Evolutionary conservation across 1,140 invertebrate genomes (phyloP), one percentile per base, ranked within the genome.

Genomic region (Potamilus streckersoni): DNA sequence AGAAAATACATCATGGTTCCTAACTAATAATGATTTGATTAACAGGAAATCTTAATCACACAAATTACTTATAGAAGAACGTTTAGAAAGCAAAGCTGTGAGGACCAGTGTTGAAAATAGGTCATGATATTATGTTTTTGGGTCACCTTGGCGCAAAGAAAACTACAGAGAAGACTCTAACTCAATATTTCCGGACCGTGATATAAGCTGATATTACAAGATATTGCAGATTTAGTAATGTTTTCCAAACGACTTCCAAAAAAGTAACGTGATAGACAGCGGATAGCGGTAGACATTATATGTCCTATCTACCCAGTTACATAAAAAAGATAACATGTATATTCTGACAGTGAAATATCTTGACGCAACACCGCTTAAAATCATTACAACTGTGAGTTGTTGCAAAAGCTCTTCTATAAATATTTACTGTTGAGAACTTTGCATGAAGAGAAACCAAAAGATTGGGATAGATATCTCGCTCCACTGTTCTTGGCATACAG

Each of bases 361-460:
- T n/a, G 83, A 82, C 70, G 83, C 76, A 5, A 71, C 79, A 27
- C 61, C 82, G 11, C 57, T 80, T 17, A 64, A 38, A 27, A 60
- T 49, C 20, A 80, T 80, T 20, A 74, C 71, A 19, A 78, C 80
- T 23, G 65, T 66, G 73, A 16, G 74, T 80, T 15, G 76, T 82
- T 15, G 74, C 79, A 23, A 77, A 82, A 57, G 76, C 79, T 15
- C 62, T 82, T 59, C 38, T 76, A 15, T 69, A 79, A 8, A 87
- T 90, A 12, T 90, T 91, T 82, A 77, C 80, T 14, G 76, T 57
- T 79, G 57, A 66, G 63, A 58, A 69, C 49, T 55, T 68, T 83
- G 71, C 67, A 61, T 57, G 16, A 11, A 31, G 66, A 80, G 59
- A 68, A 49, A 27, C 61, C 66, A 71, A 66, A 60, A 27, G 73